Evolutionary conservation across 2,888 invertebrate genomes (phyloP).

Genomic region (Lymantria monacha): DNA sequence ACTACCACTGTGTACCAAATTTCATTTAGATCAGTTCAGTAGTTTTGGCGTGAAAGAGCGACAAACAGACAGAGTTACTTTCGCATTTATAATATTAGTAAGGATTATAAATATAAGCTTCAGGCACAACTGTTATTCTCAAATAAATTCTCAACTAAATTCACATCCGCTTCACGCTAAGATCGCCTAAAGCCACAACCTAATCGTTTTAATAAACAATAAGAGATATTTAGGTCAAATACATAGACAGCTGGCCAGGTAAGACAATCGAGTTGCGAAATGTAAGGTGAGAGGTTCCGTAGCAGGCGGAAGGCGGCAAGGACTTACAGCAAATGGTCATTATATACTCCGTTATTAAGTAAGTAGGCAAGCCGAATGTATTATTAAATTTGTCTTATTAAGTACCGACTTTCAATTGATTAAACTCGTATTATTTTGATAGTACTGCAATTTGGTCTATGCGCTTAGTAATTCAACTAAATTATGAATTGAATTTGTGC

Average conservation of each 20-base stretch:
- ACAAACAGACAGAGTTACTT: too few relatives aligned
- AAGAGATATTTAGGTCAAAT: slow-evolving; percentile 30
- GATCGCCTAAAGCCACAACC: background rate
- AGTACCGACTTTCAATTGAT: background rate
- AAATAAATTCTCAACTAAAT: background rate
- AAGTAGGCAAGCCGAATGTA: slow-evolving; percentile 5
- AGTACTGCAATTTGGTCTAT: background rate
- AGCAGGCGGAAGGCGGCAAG: slow-evolving; percentile 34
- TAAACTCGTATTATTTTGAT: background rate
- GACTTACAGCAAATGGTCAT: slow-evolving; percentile 10
- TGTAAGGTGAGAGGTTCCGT: slow-evolving; percentile 35
- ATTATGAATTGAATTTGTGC: too few relatives aligned
- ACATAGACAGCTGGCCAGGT: slow-evolving; percentile 30
- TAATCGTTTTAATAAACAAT: slow-evolving; percentile 29
- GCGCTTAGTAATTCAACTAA: background rate
- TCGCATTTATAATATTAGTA: too few relatives aligned
- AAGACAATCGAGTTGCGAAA: slow-evolving; percentile 44
- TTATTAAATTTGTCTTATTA: slow-evolving; percentile 2
- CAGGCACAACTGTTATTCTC: too few relatives aligned
- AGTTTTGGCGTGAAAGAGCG: too few relatives aligned
- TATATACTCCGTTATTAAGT: slow-evolving; percentile 8
- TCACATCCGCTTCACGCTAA: background rate
- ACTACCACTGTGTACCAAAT: too few relatives aligned
- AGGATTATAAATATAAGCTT: too few relatives aligned
- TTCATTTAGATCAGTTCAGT: too few relatives aligned